phyloP scores from a whole-genome alignment of 2,797 vertebrate genomes.

The Leptodactylus fallax region DNA sequence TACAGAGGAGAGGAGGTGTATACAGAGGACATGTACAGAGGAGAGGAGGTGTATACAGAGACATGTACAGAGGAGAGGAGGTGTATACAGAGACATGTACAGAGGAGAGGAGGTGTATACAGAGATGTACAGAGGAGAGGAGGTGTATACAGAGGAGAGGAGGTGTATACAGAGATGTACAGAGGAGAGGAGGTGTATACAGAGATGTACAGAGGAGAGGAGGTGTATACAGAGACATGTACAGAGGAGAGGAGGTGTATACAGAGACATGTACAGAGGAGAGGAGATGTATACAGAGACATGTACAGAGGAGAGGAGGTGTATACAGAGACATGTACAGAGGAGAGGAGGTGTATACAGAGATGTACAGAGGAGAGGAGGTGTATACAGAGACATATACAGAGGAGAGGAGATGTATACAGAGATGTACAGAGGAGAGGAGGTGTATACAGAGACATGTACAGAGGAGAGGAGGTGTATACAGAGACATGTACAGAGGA shows the following conservation, averaged over 20 bases:
- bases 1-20: neutral
- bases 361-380: neutral
- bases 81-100: neutral
- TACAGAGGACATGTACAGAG: no score
- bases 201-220: neutral
- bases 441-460: neutral
- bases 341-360: neutral
- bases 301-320: neutral
- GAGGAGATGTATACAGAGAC: neutral
- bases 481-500: neutral
- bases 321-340: neutral
- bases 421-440: neutral
- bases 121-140: neutral
- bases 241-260: neutral
- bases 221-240: neutral
- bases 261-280: neutral
- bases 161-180: neutral
- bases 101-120: neutral
- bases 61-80: neutral
- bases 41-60: neutral
- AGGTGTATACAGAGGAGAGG: neutral
- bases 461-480: neutral
- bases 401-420: neutral
- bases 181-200: neutral
- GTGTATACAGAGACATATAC: neutral